Conservation (phyloP, 2,797 vertebrate genomes). For the Syncerus caffer region DNA sequence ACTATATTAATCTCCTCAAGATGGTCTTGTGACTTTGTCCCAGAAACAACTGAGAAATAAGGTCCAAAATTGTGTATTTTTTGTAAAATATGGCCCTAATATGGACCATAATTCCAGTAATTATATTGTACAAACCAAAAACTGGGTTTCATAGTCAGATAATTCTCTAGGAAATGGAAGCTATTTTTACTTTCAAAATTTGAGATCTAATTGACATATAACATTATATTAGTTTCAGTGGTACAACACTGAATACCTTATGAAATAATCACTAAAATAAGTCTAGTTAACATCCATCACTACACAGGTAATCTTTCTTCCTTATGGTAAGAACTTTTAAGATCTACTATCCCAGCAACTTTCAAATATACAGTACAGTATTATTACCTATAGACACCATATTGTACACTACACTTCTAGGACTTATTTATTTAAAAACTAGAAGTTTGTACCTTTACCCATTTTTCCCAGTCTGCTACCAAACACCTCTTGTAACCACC, state of each 20-base stretch:
- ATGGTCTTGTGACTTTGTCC: not conserved
- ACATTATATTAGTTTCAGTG: not conserved
- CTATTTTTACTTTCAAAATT: not conserved
- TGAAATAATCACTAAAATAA: not conserved
- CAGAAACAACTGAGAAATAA: not conserved
- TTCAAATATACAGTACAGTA: not conserved
- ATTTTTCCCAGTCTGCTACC: not conserved
- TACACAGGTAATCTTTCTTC: not conserved
- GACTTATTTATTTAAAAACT: not conserved
- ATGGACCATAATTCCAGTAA: not conserved
- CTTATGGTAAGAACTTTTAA: not conserved
- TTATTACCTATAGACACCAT: not conserved
- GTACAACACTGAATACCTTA: not conserved
- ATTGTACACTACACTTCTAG: not conserved
- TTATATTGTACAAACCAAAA: not conserved
- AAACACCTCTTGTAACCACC: not conserved
- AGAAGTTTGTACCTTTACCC: not conserved
- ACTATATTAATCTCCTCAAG: not conserved
- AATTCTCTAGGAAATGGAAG: not conserved
- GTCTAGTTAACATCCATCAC: not conserved
- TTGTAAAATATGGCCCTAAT: not conserved
- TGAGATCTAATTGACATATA: not conserved
- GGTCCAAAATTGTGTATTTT: not conserved
- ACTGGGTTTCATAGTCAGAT: not conserved
- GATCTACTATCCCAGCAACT: not conserved